phyloP scores from a whole-genome alignment of 2,797 vertebrate genomes.

The Melanotaenia parkinsoni region DNA sequence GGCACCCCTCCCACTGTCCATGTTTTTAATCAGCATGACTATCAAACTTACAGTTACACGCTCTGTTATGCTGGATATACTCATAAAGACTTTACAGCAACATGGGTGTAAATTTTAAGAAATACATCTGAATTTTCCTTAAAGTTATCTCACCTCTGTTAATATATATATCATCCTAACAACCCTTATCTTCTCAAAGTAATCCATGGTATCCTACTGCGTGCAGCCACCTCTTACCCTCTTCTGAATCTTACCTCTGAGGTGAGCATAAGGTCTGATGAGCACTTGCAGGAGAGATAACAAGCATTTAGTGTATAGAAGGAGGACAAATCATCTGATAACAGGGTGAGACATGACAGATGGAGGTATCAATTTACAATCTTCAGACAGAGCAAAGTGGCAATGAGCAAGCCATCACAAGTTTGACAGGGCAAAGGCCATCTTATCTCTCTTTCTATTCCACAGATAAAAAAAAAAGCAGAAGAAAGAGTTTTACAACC shows the following conservation, averaged over 20 bases:
- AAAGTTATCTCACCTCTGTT: background rate
- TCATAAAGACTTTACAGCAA: conserved; percentile 25
- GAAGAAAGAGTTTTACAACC: conserved; percentile 8
- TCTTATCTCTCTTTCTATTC: conserved; percentile 25
- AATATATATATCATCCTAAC: conserved; percentile 4
- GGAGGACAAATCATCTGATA: conserved; percentile 76
- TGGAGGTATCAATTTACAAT: conserved; percentile 74
- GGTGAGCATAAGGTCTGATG: conserved; percentile 53
- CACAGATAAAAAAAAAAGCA: conserved; percentile 14
- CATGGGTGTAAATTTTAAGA: background rate
- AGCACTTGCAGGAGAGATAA: conserved; percentile 65
- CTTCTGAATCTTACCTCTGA: conserved; percentile 46
- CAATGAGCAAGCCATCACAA: conserved; percentile 70
- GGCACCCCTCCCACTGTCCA: conserved; percentile 51
- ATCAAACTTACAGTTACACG: conserved; percentile 16
- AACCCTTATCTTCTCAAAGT: conserved; percentile 22
- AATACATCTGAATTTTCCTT: conserved; percentile 1
- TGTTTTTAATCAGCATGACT: conserved; percentile 37
- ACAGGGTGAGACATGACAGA: conserved; percentile 66
- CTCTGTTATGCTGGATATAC: conserved; percentile 9
- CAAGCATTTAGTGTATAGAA: conserved; percentile 67
- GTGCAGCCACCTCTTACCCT: conserved; percentile 36
- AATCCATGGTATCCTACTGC: conserved; percentile 16
- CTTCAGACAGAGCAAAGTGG: conserved; percentile 60
- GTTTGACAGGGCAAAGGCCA: conserved; percentile 61